Base-by-base conservation (phyloP, 2,797 vertebrate species). In the Rallus crepitans region DNA sequence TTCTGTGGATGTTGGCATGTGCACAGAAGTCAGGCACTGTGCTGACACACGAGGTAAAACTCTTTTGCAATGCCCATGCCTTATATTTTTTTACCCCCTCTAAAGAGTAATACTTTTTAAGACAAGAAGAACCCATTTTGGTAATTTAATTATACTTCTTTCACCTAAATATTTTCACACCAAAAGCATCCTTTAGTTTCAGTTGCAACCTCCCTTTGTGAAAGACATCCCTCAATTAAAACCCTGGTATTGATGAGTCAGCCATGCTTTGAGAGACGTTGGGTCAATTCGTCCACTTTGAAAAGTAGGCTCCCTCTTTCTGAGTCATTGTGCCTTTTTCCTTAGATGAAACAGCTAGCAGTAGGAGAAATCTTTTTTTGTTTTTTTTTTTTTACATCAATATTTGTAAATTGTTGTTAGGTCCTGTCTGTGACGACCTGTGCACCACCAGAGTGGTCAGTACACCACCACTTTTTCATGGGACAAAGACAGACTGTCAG, bases 381-480 rank as follows among this genome's bases (percentile, higher is more conserved):
- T 42, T 40, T 40, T 40, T 42, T 42, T 42, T 42, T 42, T 48
- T 75, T 37, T 18, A 50, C 13, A 33, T 37, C 14, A 45, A 4
- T 68, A 61, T 71, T 64, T 55, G 8, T 60, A 87, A 45, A 45
- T 35, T 64, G 6, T 53, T 84, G 35, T 28, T 53, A 37, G n/a
- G 17, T 53, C 28, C 31, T 31, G 14, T 7, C 50, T 57, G 11
- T 47, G 64, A 86, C 83, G 24, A 7, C 11, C 42, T 72, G 14
- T 27, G 21, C 56, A 48, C 12, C n/a, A 28, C 21, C 1, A 1
- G 21, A 53, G 31, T 2, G 0, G 21, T 8, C 81, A 52, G 12
- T 19, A 37, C 16, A 30, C 12, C 19, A 21, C 39, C 48, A 5
- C 16, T 57, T 78, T 64, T 65, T 75, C 30, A 18, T 53, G 35